Conservation (phyloP, 1,140 invertebrate genomes). For the Vanessa tameamea region DNA sequence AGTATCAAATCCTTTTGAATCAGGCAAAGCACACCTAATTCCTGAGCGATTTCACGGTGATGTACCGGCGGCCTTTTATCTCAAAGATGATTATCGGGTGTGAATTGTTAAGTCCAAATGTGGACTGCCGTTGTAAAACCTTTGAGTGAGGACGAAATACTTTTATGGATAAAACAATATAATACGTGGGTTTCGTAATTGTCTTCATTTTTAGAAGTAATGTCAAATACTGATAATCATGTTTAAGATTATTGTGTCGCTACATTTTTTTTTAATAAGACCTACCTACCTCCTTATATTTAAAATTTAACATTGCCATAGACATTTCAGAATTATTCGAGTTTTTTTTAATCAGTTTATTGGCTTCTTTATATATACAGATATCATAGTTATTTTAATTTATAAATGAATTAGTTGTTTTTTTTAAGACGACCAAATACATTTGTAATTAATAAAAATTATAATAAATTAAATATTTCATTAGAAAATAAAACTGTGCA, state of each 20-base stretch:
- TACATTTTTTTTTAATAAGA: too few relatives aligned
- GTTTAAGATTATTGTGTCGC: neutral
- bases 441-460: too few relatives aligned
- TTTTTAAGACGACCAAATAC: too few relatives aligned
- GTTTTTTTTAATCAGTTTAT: too few relatives aligned
- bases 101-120: slow-evolving; percentile 69
- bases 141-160: slow-evolving; percentile 43
- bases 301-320: too few relatives aligned
- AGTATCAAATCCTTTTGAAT: slow-evolving; percentile 32
- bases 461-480: too few relatives aligned
- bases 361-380: too few relatives aligned
- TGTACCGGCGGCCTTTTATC: slow-evolving; percentile 62
- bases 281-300: too few relatives aligned
- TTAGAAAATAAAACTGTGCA: too few relatives aligned
- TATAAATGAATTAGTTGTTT: too few relatives aligned
- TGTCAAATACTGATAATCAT: neutral
- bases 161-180: slow-evolving; percentile 38
- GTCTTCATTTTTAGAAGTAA: neutral
- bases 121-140: slow-evolving; percentile 62
- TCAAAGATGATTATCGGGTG: slow-evolving; percentile 75
- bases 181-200: neutral
- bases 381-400: too few relatives aligned
- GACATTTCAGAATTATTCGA: too few relatives aligned
- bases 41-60: slow-evolving; percentile 55
- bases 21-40: slow-evolving; percentile 33